Evolutionary conservation across 1,140 invertebrate species (phyloP).

Genomic region (Zaprionus taronus): DNA sequence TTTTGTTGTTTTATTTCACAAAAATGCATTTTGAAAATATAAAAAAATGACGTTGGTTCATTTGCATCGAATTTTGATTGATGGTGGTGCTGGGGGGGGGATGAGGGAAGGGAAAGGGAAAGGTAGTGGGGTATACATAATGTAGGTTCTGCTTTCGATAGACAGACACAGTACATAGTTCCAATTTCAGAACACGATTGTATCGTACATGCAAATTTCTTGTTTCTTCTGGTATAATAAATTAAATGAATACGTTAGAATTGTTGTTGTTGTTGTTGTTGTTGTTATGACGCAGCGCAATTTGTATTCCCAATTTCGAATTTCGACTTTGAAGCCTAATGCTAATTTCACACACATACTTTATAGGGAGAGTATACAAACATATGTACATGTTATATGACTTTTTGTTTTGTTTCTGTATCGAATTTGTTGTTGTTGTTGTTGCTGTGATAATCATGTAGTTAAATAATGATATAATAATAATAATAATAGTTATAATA

Average conservation of each 20-base stretch:
- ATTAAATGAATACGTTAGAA: constrained; percentile 42
- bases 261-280: constrained; percentile 1
- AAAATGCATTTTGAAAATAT: constrained; percentile 35
- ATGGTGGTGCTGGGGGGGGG: background rate
- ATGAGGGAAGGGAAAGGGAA: background rate
- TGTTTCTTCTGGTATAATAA: constrained; percentile 26
- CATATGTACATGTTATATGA: constrained; percentile 48
- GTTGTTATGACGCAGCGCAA: constrained; percentile 8
- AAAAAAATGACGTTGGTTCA: constrained; percentile 19
- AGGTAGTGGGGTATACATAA: background rate
- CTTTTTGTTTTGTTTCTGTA: constrained; percentile 55
- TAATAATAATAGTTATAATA: constrained; percentile 26
- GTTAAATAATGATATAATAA: constrained; percentile 29
- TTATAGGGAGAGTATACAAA: constrained; percentile 6
- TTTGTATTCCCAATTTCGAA: constrained; percentile 9
- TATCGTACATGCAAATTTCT: constrained; percentile 12
- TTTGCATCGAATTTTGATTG: constrained; percentile 16
- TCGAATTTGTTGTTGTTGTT: constrained; percentile 46
- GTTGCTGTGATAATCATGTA: constrained; percentile 47
- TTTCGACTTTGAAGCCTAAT: constrained; percentile 13
- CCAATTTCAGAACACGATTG: constrained; percentile 9
- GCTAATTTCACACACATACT: constrained; percentile 26
- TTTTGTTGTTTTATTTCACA: constrained; percentile 30
- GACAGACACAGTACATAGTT: background rate
- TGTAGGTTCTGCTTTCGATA: background rate